phyloP scores from a whole-genome alignment of 2,888 invertebrate species.

The Sipha maydis region DNA sequence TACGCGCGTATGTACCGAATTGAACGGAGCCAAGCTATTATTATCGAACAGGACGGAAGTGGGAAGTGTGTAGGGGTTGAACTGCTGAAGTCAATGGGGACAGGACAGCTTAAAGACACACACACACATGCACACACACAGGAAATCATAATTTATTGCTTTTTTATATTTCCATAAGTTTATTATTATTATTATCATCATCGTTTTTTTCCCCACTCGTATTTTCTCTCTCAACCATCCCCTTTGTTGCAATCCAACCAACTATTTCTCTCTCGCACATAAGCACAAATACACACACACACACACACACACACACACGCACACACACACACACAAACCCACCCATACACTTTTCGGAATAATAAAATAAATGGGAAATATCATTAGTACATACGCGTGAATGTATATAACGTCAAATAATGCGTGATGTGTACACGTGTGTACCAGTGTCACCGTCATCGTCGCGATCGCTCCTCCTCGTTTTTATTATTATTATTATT shows the following conservation, averaged over 20 bases:
- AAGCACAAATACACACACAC: background rate
- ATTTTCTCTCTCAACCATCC: background rate
- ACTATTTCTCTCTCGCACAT: background rate
- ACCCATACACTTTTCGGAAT: constrained; percentile 17
- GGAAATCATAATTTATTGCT: constrained; percentile 60
- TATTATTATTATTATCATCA: constrained; percentile 13
- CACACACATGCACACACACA: constrained; percentile 1
- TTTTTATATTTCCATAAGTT: constrained; percentile 39
- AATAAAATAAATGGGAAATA: constrained; percentile 57
- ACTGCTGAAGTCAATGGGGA: no score
- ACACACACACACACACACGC: background rate
- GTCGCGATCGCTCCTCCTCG: background rate
- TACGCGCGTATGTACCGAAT: constrained; percentile 33
- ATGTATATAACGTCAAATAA: constrained; percentile 22
- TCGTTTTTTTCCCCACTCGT: background rate
- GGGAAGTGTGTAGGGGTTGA: no score
- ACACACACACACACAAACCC: background rate
- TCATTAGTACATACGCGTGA: background rate
- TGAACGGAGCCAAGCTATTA: constrained; percentile 43
- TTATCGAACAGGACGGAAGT: background rate
- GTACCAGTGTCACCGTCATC: constrained; percentile 42
- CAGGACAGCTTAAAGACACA: background rate
- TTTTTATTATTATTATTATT: background rate
- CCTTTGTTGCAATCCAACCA: background rate
- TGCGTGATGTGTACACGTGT: constrained; percentile 33